Evolutionary conservation across 2,888 invertebrate genomes (phyloP).

Genomic region (Hermodice carunculata): DNA sequence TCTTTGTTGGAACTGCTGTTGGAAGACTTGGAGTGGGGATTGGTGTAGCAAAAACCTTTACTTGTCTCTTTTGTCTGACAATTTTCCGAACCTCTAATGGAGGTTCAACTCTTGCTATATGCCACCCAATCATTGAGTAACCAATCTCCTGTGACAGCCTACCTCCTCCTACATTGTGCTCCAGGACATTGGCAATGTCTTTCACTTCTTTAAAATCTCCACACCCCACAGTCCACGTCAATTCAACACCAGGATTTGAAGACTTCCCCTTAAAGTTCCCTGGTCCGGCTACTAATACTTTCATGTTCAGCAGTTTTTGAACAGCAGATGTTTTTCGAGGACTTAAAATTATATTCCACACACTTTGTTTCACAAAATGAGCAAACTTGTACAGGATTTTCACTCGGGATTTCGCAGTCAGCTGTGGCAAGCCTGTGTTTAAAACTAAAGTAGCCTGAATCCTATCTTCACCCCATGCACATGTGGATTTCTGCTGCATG

Average conservation of each 20-base stretch:
- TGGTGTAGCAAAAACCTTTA: conserved; percentile 1
- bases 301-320: neutral
- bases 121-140: conserved; percentile 9
- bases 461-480: conserved; percentile 16
- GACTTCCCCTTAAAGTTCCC: neutral
- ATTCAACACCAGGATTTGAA: neutral
- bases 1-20: neutral
- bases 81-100: neutral
- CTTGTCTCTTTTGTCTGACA: neutral
- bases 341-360: conserved; percentile 1
- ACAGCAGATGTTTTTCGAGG: neutral
- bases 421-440: conserved; percentile 19
- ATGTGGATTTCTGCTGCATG: neutral
- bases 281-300: conserved; percentile 3
- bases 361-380: conserved; percentile 42
- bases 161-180: conserved; percentile 17
- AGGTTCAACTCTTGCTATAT: neutral
- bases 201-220: neutral
- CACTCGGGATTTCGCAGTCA: conserved; percentile 21
- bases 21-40: conserved; percentile 3
- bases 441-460: conserved; percentile 27
- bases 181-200: conserved; percentile 9
- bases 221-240: conserved; percentile 19
- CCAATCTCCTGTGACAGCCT: neutral
- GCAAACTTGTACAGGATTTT: conserved; percentile 30